Evolutionary conservation across 2,113 vertebrate genomes (phyloP), one percentile per base, ranked within the genome.

Genomic region (Mugil cephalus): DNA sequence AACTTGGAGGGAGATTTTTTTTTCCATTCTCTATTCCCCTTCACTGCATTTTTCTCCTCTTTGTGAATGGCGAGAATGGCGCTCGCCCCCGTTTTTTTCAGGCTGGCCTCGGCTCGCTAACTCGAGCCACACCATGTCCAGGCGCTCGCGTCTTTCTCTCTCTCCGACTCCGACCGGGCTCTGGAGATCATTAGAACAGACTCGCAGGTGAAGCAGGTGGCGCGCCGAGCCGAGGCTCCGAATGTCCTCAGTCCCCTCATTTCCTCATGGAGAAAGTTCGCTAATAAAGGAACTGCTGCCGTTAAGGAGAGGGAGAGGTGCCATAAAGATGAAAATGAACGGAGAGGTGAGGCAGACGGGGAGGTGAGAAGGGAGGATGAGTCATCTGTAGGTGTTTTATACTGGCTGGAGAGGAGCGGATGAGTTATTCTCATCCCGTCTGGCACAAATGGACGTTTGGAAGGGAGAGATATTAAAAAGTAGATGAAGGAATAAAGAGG

Each of bases 171-270:
- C 2, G 24, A 19, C 46, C 18, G 69, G 35, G 50, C 86, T 74
- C 77, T 79, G 74, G 77, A 77, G 79, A 53, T 65, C 61, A 58
- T 73, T 84, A 70, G 77, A 75, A 78, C 52, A 8, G 47, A 51
- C 56, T 82, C 10, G 70, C 82, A 82, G 85, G 84, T 82, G 68
- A 69, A 84, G 64, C 88, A 89, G 89, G 89, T 91, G 89, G 80
- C 69, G 77, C 50, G 77, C 50, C 17, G 21, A 51, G 65, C 54
- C n/a, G n/a, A n/a, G 6, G 36, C 62, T 64, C 48, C 2, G 40
- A 4, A 59, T 76, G 72, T 79, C 70, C 69, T 61, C 80, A 35
- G 4, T 78, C 67, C 40, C 67, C 74, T 83, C 62, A 34, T 76
- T 72, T 76, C 82, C 64, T 79, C 46, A 5, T 15, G 11, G 59